Evolutionary conservation across 2,888 invertebrate genomes (phyloP).

Genomic region (Alsophila aescularia): DNA sequence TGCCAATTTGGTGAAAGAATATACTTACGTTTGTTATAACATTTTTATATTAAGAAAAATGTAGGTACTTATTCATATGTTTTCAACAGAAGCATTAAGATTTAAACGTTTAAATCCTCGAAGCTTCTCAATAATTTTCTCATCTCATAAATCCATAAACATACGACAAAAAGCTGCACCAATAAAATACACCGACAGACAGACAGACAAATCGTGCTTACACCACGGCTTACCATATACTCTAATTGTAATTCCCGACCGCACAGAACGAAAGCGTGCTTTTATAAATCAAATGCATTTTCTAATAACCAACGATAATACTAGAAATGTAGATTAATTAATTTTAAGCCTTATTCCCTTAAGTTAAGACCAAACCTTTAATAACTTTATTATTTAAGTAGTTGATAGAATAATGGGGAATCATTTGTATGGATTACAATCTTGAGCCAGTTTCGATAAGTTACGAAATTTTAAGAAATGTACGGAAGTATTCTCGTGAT

Average conservation of each 20-base stretch:
- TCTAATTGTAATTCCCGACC: constrained; percentile 38
- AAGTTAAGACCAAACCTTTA: not conserved
- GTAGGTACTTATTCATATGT: too few relatives aligned
- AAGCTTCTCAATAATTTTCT: not conserved
- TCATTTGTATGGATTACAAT: constrained; percentile 47
- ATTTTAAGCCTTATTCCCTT: not conserved
- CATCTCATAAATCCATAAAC: not conserved
- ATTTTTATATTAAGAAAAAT: too few relatives aligned
- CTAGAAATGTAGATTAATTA: constrained; percentile 3
- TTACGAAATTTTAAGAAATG: constrained; percentile 30
- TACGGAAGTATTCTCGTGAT: constrained; percentile 14
- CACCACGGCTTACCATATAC: constrained; percentile 37
- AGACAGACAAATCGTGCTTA: constrained; percentile 45
- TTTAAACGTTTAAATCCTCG: too few relatives aligned
- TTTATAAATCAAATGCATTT: constrained; percentile 56
- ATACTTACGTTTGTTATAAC: too few relatives aligned
- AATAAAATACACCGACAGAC: constrained; percentile 33
- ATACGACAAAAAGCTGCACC: not conserved
- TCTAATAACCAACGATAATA: constrained; percentile 40
- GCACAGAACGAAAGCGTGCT: constrained; percentile 44
- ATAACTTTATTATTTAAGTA: not conserved
- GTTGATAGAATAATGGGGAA: constrained; percentile 36
- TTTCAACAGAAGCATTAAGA: too few relatives aligned
- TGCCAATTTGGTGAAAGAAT: too few relatives aligned
- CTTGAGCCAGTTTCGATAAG: constrained; percentile 26